Evolutionary conservation across 2,888 invertebrate species (phyloP).

Genomic region (Pimpla rufipes): DNA sequence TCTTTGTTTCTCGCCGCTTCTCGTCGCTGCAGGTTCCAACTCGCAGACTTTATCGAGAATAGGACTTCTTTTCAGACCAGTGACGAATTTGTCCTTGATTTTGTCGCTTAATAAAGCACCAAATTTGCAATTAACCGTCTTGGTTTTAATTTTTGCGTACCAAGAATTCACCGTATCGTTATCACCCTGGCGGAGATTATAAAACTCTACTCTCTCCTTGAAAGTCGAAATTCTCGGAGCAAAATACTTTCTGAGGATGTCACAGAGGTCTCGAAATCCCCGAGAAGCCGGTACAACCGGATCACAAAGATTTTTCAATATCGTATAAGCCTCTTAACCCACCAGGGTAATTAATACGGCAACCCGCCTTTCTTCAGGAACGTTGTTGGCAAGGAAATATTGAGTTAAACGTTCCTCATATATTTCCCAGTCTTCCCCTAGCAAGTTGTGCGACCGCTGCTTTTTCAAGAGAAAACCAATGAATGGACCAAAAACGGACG

Average conservation of each 20-base stretch:
- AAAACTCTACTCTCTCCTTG: conserved; percentile 67
- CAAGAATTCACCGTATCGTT: conserved; percentile 61
- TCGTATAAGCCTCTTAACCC: conserved; percentile 66
- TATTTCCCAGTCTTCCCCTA: neutral
- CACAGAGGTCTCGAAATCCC: conserved; percentile 61
- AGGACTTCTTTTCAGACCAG: conserved; percentile 60
- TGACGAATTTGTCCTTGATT: conserved; percentile 74
- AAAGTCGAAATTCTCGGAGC: conserved; percentile 59
- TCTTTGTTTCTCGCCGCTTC: conserved; percentile 66
- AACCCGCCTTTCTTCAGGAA: neutral
- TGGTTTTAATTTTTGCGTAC: conserved; percentile 78
- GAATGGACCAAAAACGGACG: too few relatives aligned
- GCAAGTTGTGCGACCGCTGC: too few relatives aligned
- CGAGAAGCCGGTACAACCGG: conserved; percentile 68
- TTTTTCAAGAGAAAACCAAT: too few relatives aligned
- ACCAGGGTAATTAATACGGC: conserved; percentile 67
- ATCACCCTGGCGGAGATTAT: conserved; percentile 73
- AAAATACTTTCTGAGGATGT: conserved; percentile 61
- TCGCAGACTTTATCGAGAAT: conserved; percentile 66
- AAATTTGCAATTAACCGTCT: conserved; percentile 65
- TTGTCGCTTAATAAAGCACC: conserved; percentile 66
- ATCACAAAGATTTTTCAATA: conserved; percentile 67
- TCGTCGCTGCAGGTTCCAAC: conserved; percentile 41
- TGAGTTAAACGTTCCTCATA: neutral
- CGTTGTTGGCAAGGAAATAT: neutral